Base-by-base conservation (phyloP, 2,797 vertebrate species). In the Enoplosus armatus region DNA sequence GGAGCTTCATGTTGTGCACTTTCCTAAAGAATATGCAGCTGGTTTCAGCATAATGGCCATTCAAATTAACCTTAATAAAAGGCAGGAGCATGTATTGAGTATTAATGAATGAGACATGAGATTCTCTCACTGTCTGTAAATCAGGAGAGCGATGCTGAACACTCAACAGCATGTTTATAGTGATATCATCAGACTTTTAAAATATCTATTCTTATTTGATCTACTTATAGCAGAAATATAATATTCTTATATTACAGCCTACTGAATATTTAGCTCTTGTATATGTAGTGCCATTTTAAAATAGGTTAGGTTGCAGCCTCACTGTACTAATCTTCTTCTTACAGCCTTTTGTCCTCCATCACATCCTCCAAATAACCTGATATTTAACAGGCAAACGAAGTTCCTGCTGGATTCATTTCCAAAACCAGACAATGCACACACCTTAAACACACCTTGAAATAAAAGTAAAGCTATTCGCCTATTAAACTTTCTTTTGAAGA, bases 291-390 rank as follows among this genome's bases (percentile, higher is more conserved):
- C n/a, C 29, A 56, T 51, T 67, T 1, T 58, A 47, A 51, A 37
- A 65, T 31, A n/a, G 22, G 16, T 72, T 10, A 60, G 69, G 70
- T 72, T 79, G n/a, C 33, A 67, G 56, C 55, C 53, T 77, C 58
- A 26, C 24, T 76, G 59, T 5, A 29, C 35, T 77, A 6, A 71
- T 62, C 72, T 35, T 79, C 60, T 60, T 82, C 56, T 65, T 20
- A 8, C 18, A 27, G 31, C 31, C 69, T 26, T 61, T 76, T 81
- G 72, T 80, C 70, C 63, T 83, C 73, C 20, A 51, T 79, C 77
- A 82, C 67, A 77, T n/a, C 56, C 72, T 72, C 58, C 12, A 62
- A 63, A 78, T 59, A 83, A 59, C 67, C 61, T 59, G 37, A 72
- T 67, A 55, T 35, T 27, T 20, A 43, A 12, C 7, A 72, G 43